Evolutionary conservation across 2,113 vertebrate genomes (phyloP).

Genomic region (Notechis scutatus): DNA sequence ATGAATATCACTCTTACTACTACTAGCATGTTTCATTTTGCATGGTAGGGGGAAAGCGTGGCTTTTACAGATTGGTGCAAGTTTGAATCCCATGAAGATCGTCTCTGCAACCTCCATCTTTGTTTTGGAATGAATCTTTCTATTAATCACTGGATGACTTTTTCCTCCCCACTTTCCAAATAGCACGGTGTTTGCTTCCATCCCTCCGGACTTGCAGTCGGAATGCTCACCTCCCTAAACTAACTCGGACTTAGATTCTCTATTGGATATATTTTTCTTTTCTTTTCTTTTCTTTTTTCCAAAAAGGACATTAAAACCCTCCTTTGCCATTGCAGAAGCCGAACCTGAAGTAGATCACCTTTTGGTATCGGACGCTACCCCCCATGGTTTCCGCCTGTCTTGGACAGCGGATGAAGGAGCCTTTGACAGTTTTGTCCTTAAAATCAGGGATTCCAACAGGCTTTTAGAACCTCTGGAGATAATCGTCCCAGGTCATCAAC

Average conservation of each 20-base stretch:
- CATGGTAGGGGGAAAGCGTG: conserved; percentile 39
- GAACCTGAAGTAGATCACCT: conserved; percentile 90
- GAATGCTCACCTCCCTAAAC: conserved; percentile 42
- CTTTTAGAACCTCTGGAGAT: conserved; percentile 76
- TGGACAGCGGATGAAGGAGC: conserved; percentile 87
- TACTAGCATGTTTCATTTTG: conserved; percentile 69
- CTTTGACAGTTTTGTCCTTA: conserved; percentile 91
- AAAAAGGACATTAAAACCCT: conserved; percentile 15
- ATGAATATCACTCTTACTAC: conserved; percentile 52
- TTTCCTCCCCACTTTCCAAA: conserved; percentile 13
- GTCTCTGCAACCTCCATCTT: conserved; percentile 30
- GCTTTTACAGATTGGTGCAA: conserved; percentile 44
- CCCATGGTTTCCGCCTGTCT: conserved; percentile 81
- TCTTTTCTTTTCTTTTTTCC: too few species aligned
- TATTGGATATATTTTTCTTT: too few species aligned
- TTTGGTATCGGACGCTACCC: conserved; percentile 78
- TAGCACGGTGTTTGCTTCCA: conserved; percentile 57
- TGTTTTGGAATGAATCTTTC: conserved; percentile 27
- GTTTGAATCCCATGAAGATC: conserved; percentile 50
- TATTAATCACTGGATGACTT: neutral
- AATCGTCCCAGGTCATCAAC: conserved; percentile 77
- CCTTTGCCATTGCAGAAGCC: conserved; percentile 75
- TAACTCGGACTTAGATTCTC: conserved; percentile 24
- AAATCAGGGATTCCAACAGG: conserved; percentile 76
- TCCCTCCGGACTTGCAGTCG: conserved; percentile 52